Evolutionary conservation across 2,888 invertebrate species (phyloP), one percentile per base, ranked within the genome.

Genomic region (Spialia ferax): DNA sequence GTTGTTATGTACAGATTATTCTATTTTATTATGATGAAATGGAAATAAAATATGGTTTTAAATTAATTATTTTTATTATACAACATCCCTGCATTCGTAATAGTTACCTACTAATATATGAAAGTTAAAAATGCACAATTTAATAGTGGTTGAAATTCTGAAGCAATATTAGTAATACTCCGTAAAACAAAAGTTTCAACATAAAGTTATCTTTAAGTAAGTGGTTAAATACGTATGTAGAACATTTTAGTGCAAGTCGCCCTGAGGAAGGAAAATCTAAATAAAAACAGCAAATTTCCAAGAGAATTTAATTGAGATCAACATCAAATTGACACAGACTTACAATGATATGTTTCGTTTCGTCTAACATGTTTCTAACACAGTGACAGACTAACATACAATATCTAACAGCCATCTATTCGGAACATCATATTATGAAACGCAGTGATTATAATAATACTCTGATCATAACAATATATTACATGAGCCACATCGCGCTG

Each of bases 261-360:
- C n/a, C n/a, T n/a, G n/a, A n/a, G 26, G 5, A 26, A 26, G 26
- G 6, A 26, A 26, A 26, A 6, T 26, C 6, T 38, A 59, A 62
- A 23, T 60, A 38, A 52, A 63, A 74, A 74, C 70, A 69, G 50
- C 7, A 73, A 73, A 72, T 66, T 62, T 68, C 63, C 50, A 18
- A 8, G 5, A 20, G 66, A 73, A 70, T 68, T 79, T 86, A 88
- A 89, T 85, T 88, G 74, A 83, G 79, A 83, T 69, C 80, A 88
- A 91, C 88, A 90, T 85, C 79, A 77, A 91, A 88, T 90, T 87
- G 86, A 91, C 91, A 90, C 80, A 71, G 72, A 84, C 81, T 82
- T 84, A 73, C 68, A 72, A 70, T 82, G 82, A 87, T 84, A 87
- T 88, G 86, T 82, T 77, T 48, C 20, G 57, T 65, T 65, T 50